Percentiles rank a stretch among this genome's conserved stretches.
Conservation (phyloP, 2,797 vertebrate species). For the Coregonus ussuriensis region DNA sequence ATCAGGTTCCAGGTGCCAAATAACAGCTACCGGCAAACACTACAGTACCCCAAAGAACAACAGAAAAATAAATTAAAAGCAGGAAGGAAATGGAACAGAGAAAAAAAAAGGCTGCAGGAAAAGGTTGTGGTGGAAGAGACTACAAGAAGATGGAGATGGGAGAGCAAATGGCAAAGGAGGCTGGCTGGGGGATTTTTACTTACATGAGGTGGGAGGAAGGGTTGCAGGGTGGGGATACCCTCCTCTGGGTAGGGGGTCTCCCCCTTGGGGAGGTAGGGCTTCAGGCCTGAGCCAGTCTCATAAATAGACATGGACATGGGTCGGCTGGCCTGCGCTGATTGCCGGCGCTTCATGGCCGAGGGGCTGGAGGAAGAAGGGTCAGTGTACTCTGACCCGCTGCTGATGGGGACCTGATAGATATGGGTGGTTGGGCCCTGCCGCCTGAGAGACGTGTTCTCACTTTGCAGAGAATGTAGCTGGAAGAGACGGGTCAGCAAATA, state of each 20-base stretch:
- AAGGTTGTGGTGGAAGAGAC: slow-evolving; percentile 26
- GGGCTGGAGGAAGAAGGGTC: slow-evolving; percentile 80
- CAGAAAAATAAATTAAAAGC: background rate
- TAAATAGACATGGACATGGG: slow-evolving; percentile 99
- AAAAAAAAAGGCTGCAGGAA: slow-evolving; percentile 7
- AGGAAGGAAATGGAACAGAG: background rate
- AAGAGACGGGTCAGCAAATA: slow-evolving; percentile 86
- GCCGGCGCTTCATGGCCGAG: slow-evolving; percentile 86
- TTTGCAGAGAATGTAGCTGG: slow-evolving; percentile 98
- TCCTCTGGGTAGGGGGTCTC: slow-evolving; percentile 89
- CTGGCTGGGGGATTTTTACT: slow-evolving; percentile 83
- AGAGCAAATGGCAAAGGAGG: slow-evolving; percentile 60
- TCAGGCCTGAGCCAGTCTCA: slow-evolving; percentile 97
- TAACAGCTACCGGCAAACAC: background rate
- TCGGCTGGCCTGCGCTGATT: slow-evolving; percentile 88
- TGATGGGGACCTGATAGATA: slow-evolving; percentile 84
- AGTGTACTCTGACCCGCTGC: slow-evolving; percentile 82
- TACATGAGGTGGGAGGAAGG: slow-evolving; percentile 92
- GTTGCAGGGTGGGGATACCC: slow-evolving; percentile 85
- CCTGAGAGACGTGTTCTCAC: slow-evolving; percentile 93
- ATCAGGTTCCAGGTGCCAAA: slow-evolving; percentile 10
- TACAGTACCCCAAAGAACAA: background rate
- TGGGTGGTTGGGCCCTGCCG: slow-evolving; percentile 87
- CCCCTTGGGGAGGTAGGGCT: slow-evolving; percentile 91
- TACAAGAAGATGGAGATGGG: slow-evolving; percentile 27